phyloP scores from a whole-genome alignment of 2,888 invertebrate species.

The Embidobia sp. region DNA sequence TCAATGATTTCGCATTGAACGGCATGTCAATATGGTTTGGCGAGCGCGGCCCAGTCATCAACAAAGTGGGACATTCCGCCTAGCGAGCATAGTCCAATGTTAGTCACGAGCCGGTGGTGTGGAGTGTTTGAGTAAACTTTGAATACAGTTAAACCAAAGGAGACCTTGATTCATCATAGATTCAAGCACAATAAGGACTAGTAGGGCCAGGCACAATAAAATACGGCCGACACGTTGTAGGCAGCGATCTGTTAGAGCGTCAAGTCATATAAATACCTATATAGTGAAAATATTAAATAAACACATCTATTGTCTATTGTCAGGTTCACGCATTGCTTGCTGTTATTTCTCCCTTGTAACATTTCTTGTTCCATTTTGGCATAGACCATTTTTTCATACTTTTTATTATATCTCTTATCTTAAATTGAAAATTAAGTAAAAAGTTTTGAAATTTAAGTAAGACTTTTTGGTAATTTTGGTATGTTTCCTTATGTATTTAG shows the following conservation, averaged over 20 bases:
- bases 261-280: constrained; percentile 79
- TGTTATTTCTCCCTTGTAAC: constrained; percentile 26
- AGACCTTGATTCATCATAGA: constrained; percentile 70
- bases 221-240: constrained; percentile 80
- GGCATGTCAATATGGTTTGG: no score
- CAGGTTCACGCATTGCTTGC: constrained; percentile 59
- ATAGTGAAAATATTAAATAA: constrained; percentile 80
- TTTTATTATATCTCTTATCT: no score
- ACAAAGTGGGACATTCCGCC: constrained; percentile 56
- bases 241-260: constrained; percentile 80
- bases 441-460: no score
- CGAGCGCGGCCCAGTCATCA: constrained; percentile 13
- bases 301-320: constrained; percentile 81
- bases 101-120: constrained; percentile 68
- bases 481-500: no score
- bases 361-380: no score
- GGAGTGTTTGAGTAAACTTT: constrained; percentile 62
- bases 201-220: constrained; percentile 82
- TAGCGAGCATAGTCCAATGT: constrained; percentile 69
- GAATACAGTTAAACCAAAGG: constrained; percentile 62
- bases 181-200: constrained; percentile 80
- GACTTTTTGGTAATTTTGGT: no score
- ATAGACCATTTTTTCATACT: no score
- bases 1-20: no score
- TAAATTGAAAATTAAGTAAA: no score